Conservation (phyloP, 2,888 invertebrate genomes). For the Mystacides longicornis region DNA sequence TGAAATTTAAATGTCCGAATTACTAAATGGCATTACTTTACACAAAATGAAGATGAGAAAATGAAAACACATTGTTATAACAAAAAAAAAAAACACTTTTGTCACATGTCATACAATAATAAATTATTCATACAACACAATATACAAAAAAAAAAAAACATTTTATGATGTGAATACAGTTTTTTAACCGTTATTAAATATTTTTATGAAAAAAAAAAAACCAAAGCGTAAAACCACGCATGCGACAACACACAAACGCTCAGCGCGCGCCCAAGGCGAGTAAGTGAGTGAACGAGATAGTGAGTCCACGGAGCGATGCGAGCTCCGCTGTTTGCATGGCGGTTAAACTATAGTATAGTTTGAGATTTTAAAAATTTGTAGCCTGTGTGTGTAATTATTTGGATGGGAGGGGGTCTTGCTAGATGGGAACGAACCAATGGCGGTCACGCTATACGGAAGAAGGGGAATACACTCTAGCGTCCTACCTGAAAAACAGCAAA, state of each 20-base stretch:
- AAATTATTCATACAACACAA: background rate
- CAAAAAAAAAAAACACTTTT: conserved; percentile 9
- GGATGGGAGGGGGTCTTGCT: conserved; percentile 31
- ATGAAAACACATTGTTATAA: background rate
- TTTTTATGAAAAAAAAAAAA: too few relatives aligned
- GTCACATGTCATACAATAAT: conserved; percentile 13
- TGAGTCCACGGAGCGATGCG: conserved; percentile 28
- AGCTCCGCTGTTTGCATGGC: conserved; percentile 39
- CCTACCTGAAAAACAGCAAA: conserved; percentile 14
- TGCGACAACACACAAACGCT: too few relatives aligned
- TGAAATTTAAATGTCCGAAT: conserved; percentile 41
- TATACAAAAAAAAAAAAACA: background rate
- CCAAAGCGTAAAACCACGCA: too few relatives aligned
- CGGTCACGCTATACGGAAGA: conserved; percentile 28
- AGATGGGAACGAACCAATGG: conserved; percentile 34
- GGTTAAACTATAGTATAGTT: conserved; percentile 42
- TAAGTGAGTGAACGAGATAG: background rate
- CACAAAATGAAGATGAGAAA: conserved; percentile 5
- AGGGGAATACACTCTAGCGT: conserved; percentile 5
- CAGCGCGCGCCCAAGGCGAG: background rate
- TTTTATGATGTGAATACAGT: background rate
- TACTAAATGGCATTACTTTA: background rate
- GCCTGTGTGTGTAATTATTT: conserved; percentile 42
- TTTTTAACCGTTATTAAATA: too few relatives aligned
- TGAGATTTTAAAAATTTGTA: conserved; percentile 49